Evolutionary conservation across 2,797 vertebrate genomes (phyloP).

Genomic region (Syngnathus rostellatus): DNA sequence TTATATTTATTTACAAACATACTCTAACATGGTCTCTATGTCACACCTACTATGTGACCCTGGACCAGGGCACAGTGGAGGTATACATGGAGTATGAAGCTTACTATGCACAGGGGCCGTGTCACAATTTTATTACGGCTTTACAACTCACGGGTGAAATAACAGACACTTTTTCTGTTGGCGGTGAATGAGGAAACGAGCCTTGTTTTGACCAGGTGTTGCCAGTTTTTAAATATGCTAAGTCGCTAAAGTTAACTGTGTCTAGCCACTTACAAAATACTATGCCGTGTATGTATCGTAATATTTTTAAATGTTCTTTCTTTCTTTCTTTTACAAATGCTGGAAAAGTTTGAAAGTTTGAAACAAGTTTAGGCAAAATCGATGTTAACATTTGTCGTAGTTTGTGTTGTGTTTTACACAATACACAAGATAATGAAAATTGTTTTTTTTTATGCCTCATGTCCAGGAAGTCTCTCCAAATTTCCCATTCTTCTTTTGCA

Average conservation of each 20-base stretch:
- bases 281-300: too few relatives aligned
- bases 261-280: too few relatives aligned
- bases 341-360: too few relatives aligned
- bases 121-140: conserved; percentile 64
- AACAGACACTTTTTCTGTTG: conserved; percentile 52
- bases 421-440: background rate
- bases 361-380: too few relatives aligned
- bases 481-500: background rate
- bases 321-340: too few relatives aligned
- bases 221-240: background rate
- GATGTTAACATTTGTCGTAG: background rate
- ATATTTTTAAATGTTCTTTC: too few relatives aligned
- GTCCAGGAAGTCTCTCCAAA: background rate
- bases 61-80: conserved; percentile 64
- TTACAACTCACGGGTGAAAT: conserved; percentile 60
- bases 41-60: conserved; percentile 61
- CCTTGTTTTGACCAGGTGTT: conserved; percentile 32
- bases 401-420: background rate
- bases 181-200: conserved; percentile 36
- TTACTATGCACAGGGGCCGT: conserved; percentile 54
- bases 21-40: conserved; percentile 16
- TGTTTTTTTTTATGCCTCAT: too few relatives aligned
- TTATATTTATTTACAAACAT: background rate
- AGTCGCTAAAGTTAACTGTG: background rate
- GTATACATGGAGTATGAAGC: conserved; percentile 66